Conservation (phyloP, 64 coral and sea anemone species). For the Porites australiensis region DNA sequence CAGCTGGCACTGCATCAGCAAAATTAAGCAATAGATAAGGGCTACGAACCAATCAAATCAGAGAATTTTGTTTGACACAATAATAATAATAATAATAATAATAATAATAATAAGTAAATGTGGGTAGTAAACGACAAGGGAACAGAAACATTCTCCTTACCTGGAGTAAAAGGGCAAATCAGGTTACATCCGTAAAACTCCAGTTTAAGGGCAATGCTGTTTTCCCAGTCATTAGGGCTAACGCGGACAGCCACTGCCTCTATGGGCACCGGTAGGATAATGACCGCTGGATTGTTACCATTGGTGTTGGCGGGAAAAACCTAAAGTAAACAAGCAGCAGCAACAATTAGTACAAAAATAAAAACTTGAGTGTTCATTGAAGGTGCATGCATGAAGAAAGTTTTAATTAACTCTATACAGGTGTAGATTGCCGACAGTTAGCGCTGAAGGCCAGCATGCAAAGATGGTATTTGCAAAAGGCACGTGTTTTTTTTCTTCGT, state of each 20-base stretch:
- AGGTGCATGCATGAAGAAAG: not conserved
- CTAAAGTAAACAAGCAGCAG: not conserved
- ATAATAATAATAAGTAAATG: too few relatives aligned
- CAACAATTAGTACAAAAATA: not conserved
- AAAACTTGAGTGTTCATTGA: not conserved
- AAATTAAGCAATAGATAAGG: too few relatives aligned
- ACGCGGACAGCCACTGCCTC: conserved; percentile 58
- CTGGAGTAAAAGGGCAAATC: not conserved
- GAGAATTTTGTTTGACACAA: too few relatives aligned
- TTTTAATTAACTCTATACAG: too few relatives aligned
- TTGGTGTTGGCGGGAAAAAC: conserved; percentile 40
- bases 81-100: too few relatives aligned
- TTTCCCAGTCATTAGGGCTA: conserved; percentile 10
- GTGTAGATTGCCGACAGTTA: too few relatives aligned
- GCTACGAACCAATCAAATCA: too few relatives aligned
- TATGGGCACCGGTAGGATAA: conserved; percentile 6
- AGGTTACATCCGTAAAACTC: conserved; percentile 41
- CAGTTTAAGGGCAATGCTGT: conserved; percentile 38
- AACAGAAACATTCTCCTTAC: not conserved
- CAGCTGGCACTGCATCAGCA: too few relatives aligned
- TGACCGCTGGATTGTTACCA: not conserved
- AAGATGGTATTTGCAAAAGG: too few relatives aligned
- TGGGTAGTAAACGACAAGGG: not conserved
- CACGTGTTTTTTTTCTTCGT: too few relatives aligned
- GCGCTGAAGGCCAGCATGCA: too few relatives aligned